phyloP scores from a whole-genome alignment of 2,113 vertebrate species.

The Engystomops pustulosus region DNA sequence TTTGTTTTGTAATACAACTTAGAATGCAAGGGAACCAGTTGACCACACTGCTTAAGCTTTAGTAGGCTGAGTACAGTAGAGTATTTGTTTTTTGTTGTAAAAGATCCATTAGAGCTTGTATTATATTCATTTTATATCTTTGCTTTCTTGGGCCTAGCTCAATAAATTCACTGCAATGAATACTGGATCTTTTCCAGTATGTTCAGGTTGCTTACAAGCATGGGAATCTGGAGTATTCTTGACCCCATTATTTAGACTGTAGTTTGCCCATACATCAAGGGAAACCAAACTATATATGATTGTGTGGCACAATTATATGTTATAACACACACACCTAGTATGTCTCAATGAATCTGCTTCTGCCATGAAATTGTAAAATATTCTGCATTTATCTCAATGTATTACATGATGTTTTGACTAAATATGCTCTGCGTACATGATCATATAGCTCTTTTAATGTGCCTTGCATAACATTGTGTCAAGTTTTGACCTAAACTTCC shows the following conservation, averaged over 20 bases:
- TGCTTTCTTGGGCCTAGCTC: no score
- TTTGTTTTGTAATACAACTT: no score
- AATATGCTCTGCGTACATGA: slow-evolving; percentile 3
- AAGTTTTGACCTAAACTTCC: background rate
- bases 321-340: background rate
- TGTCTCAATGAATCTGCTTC: background rate
- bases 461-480: background rate
- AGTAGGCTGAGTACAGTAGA: no score
- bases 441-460: background rate
- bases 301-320: no score
- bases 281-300: background rate
- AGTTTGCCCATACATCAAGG: no score
- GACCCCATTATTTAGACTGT: background rate
- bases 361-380: background rate
- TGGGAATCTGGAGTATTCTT: background rate
- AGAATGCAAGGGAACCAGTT: no score
- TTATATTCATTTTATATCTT: no score
- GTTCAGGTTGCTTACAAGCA: background rate
- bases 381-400: background rate
- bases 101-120: no score
- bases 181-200: background rate
- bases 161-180: no score
- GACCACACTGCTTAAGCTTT: no score
- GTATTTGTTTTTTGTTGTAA: no score
- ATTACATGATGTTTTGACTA: background rate